Conservation (phyloP, 2,888 invertebrate species). For the Strigamia crassipes region DNA sequence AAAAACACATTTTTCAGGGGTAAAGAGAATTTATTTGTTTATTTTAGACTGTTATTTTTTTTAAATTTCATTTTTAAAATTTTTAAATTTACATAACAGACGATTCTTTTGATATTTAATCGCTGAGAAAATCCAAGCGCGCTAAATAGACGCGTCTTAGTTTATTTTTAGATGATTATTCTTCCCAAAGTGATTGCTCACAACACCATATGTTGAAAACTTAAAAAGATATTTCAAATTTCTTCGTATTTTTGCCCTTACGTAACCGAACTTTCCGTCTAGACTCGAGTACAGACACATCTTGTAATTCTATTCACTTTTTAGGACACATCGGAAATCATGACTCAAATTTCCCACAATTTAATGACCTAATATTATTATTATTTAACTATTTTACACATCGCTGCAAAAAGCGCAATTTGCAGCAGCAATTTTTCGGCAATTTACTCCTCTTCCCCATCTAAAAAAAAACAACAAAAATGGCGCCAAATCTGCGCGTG, state of each 20-base stretch:
- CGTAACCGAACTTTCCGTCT: not conserved
- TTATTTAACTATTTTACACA: too few species aligned
- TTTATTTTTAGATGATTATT: conserved; percentile 38
- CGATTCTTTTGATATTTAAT: conserved; percentile 28
- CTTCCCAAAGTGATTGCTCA: conserved; percentile 37
- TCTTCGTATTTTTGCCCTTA: not conserved
- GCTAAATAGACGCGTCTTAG: conserved; percentile 35
- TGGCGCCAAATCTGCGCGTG: conserved; percentile 10
- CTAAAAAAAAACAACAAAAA: not conserved
- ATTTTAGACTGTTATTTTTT: not conserved
- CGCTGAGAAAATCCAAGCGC: conserved; percentile 19
- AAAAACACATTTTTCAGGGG: not conserved
- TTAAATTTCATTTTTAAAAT: not conserved
- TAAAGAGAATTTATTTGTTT: not conserved
- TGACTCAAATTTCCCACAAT: too few species aligned
- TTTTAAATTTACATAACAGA: not conserved
- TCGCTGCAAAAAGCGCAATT: too few species aligned
- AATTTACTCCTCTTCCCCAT: not conserved
- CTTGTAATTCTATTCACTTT: too few species aligned
- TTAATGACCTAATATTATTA: too few species aligned
- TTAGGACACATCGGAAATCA: too few species aligned
- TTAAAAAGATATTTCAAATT: conserved; percentile 4
- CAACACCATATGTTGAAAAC: conserved; percentile 19
- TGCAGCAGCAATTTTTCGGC: too few species aligned
- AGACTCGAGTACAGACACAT: not conserved